Base-by-base conservation (phyloP, 2,888 invertebrate genomes). In the Amaurobius ferox region DNA sequence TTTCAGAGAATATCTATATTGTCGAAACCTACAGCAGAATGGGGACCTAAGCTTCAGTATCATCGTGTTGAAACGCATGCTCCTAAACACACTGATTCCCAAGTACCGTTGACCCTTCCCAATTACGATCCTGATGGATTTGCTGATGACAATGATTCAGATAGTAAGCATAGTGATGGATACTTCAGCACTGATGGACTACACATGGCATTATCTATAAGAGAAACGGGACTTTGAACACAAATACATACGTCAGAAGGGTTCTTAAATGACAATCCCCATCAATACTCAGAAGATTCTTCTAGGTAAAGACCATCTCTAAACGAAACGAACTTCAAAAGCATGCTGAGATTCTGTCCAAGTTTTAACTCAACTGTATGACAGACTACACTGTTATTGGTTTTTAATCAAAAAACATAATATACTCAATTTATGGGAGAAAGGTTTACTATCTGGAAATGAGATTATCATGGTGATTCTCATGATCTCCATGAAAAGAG, bases 1-100 rank as follows among this genome's bases (percentile, higher is more conserved):
- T 70, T 74, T 16, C 88, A 91, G 91, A 88, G 90, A 40, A 88
- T 91, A n/a, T 89, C 88, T 67, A 88, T 83, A 30, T 86, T 91
- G 81, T 81, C 88, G 29, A 89, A 90, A 74, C 90, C 91, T 9
- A 89, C 90, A 11, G 88, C 90, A 0, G 90, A 90, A 16, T 91
- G 91, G 91, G 91, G 91, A 9, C 91, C 91, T 1, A 90, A 89
- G 78, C 76, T 89, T 11, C 89, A 90, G 67, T 76, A 88, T 11
- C 89, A 89, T 40, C 88, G 89, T n/a, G 88, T 88, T 16, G 89
- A 89, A 73, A 88, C 89, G 11, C 88, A 89, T 67, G 74, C 87
- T 61, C 90, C 90, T 1, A 90, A 89, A 72, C 90, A 90, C 77
- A 89, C 89, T 6, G 90, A 90, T 70, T 89, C 89, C 13, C 89